phyloP scores from a whole-genome alignment of 2,113 vertebrate genomes.

The Apistogramma diplotaenia region DNA sequence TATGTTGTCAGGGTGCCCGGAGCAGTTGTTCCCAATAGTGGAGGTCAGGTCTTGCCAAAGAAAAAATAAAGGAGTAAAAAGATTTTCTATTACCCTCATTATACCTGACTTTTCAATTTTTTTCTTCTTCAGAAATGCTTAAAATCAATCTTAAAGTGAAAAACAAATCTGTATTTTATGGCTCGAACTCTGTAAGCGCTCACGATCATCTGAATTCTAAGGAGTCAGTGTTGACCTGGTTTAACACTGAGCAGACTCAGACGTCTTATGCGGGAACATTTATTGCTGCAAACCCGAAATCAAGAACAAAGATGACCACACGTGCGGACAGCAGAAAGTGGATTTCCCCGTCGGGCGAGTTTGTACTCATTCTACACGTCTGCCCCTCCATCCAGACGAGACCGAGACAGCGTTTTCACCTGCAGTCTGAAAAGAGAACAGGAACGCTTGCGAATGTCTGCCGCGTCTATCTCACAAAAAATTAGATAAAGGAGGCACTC shows the following conservation, averaged over 20 bases:
- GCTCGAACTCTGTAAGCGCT: not conserved
- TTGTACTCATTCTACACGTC: not conserved
- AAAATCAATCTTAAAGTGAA: not conserved
- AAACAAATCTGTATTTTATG: not conserved
- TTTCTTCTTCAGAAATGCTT: not conserved
- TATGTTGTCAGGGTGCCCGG: constrained; percentile 2
- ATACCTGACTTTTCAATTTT: not conserved
- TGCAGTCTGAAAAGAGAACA: not conserved
- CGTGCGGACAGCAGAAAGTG: not conserved
- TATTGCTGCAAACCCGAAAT: not conserved
- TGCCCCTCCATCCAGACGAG: not conserved
- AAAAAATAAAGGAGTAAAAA: not conserved
- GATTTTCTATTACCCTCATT: not conserved
- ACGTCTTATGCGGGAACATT: not conserved
- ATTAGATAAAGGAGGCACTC: not conserved
- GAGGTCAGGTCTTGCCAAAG: not conserved
- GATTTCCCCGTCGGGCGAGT: not conserved
- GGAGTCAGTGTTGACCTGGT: not conserved
- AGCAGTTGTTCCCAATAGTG: not conserved
- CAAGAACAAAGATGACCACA: not conserved
- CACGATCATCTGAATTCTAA: not conserved
- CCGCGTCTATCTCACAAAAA: not conserved
- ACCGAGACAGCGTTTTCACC: not conserved
- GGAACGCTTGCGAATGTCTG: not conserved
- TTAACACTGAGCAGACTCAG: not conserved